A percentile compares a stretch with the other conserved stretches of the same genome.
Conservation (phyloP, 2,888 invertebrate genomes). For the Electrophaes corylata region DNA sequence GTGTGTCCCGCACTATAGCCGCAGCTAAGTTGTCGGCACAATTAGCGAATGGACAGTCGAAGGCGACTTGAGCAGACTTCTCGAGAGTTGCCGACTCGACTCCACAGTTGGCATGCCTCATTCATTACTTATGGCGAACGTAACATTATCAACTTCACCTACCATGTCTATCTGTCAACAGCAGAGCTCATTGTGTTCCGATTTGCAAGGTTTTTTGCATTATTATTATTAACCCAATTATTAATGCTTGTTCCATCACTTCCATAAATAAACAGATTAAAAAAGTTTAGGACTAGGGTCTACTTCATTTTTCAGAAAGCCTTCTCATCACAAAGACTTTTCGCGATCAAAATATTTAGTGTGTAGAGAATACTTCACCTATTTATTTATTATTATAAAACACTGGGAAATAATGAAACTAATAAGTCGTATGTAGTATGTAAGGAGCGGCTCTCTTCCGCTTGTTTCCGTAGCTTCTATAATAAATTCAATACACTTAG, state of each 20-base stretch:
- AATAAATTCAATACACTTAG: neutral
- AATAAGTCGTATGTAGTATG: neutral
- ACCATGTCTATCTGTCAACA: neutral
- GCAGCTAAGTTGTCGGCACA: conserved; percentile 27
- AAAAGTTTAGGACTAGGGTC: no score
- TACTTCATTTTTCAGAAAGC: no score
- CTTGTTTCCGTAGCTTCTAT: neutral
- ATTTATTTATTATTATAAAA: neutral
- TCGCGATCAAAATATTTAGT: no score
- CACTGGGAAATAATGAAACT: neutral
- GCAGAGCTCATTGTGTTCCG: no score
- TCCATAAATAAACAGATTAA: no score
- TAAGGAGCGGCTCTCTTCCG: neutral
- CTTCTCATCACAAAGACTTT: no score
- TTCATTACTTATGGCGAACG: conserved; percentile 3
- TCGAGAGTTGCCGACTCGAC: conserved; percentile 9
- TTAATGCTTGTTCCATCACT: no score
- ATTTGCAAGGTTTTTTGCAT: no score
- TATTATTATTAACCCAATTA: no score
- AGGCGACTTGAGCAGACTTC: conserved; percentile 12
- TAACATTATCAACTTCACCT: neutral
- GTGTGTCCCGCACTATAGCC: conserved; percentile 7
- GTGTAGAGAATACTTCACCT: no score
- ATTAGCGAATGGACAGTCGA: conserved; percentile 30
- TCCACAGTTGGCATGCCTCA: conserved; percentile 16